phyloP scores from a whole-genome alignment of 2,797 vertebrate species.

The Masticophis lateralis region DNA sequence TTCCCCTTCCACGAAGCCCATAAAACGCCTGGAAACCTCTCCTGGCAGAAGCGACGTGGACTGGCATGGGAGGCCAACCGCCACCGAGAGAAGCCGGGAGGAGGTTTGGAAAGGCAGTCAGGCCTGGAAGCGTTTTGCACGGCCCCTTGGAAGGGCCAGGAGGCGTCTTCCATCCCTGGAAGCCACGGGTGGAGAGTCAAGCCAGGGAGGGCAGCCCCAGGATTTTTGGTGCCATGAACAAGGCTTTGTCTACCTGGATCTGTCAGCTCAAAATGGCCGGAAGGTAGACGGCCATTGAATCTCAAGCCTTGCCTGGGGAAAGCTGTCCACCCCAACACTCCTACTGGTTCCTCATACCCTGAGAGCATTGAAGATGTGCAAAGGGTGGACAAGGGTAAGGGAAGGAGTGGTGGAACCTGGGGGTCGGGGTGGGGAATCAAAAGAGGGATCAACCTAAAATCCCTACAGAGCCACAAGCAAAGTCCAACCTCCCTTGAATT shows the following conservation, averaged over 20 bases:
- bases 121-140: slow-evolving; percentile 15
- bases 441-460: too few relatives aligned
- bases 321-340: background rate
- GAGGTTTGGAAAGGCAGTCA: slow-evolving; percentile 32
- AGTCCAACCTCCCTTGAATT: too few relatives aligned
- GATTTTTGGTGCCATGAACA: accelerated
- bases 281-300: background rate
- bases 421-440: too few relatives aligned
- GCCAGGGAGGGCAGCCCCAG: background rate
- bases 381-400: background rate
- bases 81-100: slow-evolving; percentile 7
- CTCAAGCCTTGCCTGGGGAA: accelerated
- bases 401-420: too few relatives aligned
- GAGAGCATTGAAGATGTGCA: background rate
- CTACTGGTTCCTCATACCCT: background rate
- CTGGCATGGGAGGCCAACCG: slow-evolving; percentile 41
- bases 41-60: slow-evolving; percentile 50
- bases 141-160: slow-evolving; percentile 42
- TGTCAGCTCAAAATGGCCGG: background rate
- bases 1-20: slow-evolving; percentile 59
- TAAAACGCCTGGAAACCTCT: slow-evolving; percentile 57
- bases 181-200: background rate
- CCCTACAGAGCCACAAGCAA: too few relatives aligned
- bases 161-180: slow-evolving; percentile 1
- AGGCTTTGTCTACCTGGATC: accelerated